phyloP scores from a whole-genome alignment of 2,888 invertebrate genomes.

The Xanthorhoe spadicearia region DNA sequence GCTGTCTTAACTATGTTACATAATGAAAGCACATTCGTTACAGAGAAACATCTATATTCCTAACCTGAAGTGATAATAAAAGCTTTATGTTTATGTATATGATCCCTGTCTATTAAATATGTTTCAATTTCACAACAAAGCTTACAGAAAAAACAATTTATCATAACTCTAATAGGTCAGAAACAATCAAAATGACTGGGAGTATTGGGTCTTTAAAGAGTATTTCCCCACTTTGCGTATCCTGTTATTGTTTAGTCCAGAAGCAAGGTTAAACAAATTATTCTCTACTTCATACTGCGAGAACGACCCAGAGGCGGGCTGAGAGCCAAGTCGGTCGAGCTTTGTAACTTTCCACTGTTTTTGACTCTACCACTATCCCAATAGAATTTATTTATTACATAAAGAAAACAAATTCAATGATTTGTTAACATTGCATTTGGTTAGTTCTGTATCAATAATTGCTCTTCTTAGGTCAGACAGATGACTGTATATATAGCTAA shows the following conservation, averaged over 20 bases:
- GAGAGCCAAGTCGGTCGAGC: slow-evolving; percentile 80
- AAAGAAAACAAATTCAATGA: background rate
- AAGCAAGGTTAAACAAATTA: slow-evolving; percentile 46
- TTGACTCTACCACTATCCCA: slow-evolving; percentile 59
- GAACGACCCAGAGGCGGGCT: slow-evolving; percentile 67
- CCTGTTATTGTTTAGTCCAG: slow-evolving; percentile 37
- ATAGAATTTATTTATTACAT: slow-evolving; percentile 21
- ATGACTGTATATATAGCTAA: slow-evolving; percentile 1
- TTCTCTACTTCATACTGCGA: slow-evolving; percentile 39
- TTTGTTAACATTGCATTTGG: slow-evolving; percentile 6
- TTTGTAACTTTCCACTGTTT: slow-evolving; percentile 74
- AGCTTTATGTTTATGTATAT: too few relatives aligned
- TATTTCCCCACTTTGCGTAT: background rate
- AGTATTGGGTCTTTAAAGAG: background rate
- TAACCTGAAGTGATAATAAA: too few relatives aligned
- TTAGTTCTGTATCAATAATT: background rate
- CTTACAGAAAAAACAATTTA: background rate
- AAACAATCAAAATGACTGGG: background rate
- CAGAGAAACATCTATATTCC: too few relatives aligned
- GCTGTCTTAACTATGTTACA: too few relatives aligned
- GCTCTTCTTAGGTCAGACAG: background rate
- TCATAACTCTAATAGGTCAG: background rate
- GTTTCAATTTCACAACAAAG: background rate
- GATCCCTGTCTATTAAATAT: too few relatives aligned
- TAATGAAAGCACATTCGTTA: too few relatives aligned